Conservation (phyloP, 2,888 invertebrate genomes). For the Andrena hattorfiana region DNA sequence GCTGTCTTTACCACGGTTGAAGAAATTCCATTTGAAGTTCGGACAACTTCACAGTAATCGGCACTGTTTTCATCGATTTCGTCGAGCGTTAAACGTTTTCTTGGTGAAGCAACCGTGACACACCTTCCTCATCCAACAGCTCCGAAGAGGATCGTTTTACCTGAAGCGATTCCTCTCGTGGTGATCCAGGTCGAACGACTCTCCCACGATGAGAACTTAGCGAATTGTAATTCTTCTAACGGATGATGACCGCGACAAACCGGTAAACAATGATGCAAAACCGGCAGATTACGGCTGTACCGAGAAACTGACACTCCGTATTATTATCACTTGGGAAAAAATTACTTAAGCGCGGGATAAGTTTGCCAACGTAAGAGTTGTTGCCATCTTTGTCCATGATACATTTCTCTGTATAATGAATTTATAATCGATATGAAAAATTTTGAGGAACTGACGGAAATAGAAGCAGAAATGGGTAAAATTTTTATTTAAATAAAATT, state of each 20-base stretch:
- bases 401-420: neutral
- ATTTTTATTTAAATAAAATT: no score
- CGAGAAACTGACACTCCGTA: constrained; percentile 54
- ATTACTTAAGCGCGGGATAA: constrained; percentile 25
- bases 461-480: no score
- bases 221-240: constrained; percentile 61
- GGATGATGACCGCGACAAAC: constrained; percentile 69
- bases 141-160: constrained; percentile 48
- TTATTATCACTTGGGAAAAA: constrained; percentile 48
- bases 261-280: constrained; percentile 69
- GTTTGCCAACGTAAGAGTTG: neutral
- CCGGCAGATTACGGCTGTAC: constrained; percentile 55
- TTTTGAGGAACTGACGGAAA: neutral
- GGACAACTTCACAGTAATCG: constrained; percentile 20
- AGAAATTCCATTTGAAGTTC: constrained; percentile 12
- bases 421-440: no score
- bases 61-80: constrained; percentile 62
- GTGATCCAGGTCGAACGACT: constrained; percentile 73
- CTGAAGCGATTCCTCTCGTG: constrained; percentile 61
- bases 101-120: constrained; percentile 71
- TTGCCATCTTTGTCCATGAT: neutral
- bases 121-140: constrained; percentile 42
- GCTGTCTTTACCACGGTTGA: constrained; percentile 7
- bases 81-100: constrained; percentile 63
- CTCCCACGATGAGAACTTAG: constrained; percentile 74